Evolutionary conservation across 2,888 invertebrate genomes (phyloP).

Genomic region (Eupithecia vulgata): DNA sequence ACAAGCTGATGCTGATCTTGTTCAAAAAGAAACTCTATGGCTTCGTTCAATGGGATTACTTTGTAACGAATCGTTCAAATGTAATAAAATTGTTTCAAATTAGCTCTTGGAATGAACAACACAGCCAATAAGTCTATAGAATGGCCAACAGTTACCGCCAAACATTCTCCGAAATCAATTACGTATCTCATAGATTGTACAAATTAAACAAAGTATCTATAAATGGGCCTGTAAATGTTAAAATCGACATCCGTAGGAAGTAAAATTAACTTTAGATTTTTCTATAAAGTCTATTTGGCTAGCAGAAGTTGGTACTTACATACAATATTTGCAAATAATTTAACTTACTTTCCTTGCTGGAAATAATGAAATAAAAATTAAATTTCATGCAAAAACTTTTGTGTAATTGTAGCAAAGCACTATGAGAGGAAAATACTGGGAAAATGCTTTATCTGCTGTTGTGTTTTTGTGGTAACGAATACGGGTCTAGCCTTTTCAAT

Average conservation of each 20-base stretch:
- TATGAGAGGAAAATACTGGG: not conserved
- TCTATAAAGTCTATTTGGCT: not conserved
- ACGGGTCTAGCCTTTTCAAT: not conserved
- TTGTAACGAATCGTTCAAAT: not conserved
- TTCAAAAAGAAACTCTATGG: constrained; percentile 12
- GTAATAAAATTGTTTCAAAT: constrained; percentile 3
- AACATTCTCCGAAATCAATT: not conserved
- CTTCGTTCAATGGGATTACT: not conserved
- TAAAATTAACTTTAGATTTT: not conserved
- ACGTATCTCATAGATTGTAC: not conserved
- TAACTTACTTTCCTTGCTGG: not conserved
- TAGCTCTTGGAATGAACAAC: constrained; percentile 7
- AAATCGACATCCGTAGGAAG: not conserved
- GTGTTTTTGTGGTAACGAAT: not conserved
- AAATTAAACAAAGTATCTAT: not conserved
- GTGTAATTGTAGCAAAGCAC: not conserved
- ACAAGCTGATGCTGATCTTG: not conserved
- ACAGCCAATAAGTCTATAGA: constrained; percentile 3
- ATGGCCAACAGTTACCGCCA: not conserved
- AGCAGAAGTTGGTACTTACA: not conserved
- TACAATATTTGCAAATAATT: not conserved
- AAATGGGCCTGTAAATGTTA: not conserved
- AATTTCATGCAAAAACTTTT: not conserved
- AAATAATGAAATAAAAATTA: not conserved
- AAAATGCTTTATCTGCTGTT: not conserved